Evolutionary conservation across 2,888 invertebrate species (phyloP).

Genomic region (Lagria hirta): DNA sequence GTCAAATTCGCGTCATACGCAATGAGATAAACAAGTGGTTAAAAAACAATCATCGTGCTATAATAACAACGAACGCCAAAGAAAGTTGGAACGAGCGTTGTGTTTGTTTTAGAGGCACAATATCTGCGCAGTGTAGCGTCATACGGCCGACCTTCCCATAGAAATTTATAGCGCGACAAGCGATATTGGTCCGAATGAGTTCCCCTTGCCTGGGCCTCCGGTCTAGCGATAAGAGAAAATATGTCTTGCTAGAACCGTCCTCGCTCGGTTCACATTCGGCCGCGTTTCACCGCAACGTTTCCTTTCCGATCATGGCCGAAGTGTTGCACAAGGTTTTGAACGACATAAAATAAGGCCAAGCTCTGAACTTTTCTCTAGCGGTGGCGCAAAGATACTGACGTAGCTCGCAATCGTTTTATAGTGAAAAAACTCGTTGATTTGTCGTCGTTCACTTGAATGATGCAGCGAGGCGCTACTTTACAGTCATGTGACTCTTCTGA

Average conservation of each 20-base stretch:
- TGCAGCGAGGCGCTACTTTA: conserved; percentile 45
- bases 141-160: conserved; percentile 38
- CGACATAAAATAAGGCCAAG: conserved; percentile 53
- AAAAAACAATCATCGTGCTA: conserved; percentile 36
- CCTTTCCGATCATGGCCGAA: conserved; percentile 16
- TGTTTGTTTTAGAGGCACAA: conserved; percentile 46
- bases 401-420: conserved; percentile 37
- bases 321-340: conserved; percentile 17
- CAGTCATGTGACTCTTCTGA: conserved; percentile 40
- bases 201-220: conserved; percentile 51
- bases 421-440: conserved; percentile 31
- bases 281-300: conserved; percentile 20
- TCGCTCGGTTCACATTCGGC: conserved; percentile 32
- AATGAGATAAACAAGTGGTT: conserved; percentile 43
- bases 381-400: conserved; percentile 47
- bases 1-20: conserved; percentile 2
- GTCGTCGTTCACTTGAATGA: conserved; percentile 35
- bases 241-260: conserved; percentile 35
- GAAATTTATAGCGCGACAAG: conserved; percentile 23
- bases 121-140: conserved; percentile 44
- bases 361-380: conserved; percentile 50
- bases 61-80: conserved; percentile 35
- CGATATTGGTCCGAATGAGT: conserved; percentile 37
- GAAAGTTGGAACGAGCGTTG: conserved; percentile 48
- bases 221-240: conserved; percentile 49